These are phyloP conservation scores for Sceloporus undulatus DNA, from an alignment of 2,113 vertebrate species.

Conservation along the genomic window DNA sequence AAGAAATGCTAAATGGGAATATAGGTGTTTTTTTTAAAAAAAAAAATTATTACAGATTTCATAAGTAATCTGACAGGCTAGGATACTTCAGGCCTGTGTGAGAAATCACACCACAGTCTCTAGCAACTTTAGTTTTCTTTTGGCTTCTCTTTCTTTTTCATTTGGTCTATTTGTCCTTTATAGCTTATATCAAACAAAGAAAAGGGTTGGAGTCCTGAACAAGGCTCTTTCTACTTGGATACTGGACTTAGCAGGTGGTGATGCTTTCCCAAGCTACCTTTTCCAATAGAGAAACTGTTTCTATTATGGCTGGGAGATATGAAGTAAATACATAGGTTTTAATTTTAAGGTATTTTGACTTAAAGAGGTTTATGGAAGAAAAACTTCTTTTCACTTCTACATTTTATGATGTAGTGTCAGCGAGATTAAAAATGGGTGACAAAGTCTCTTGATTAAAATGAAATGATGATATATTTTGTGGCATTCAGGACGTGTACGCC, in stretches of 20 bases:
- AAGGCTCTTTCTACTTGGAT: not conserved
- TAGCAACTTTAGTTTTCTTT: not conserved
- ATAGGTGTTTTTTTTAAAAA: too few species aligned
- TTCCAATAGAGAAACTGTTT: not conserved
- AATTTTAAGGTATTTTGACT: not conserved
- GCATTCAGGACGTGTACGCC: conserved; percentile 91
- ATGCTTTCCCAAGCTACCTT: not conserved
- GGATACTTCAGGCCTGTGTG: not conserved
- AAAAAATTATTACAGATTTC: not conserved
- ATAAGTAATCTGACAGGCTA: not conserved
- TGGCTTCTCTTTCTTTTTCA: not conserved
- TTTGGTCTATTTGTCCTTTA: not conserved
- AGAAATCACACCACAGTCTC: not conserved
- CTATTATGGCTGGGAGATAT: not conserved
- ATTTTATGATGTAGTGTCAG: not conserved
- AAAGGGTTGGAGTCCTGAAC: not conserved
- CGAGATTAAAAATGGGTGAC: not conserved
- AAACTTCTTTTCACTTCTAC: not conserved
- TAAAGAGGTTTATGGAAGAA: not conserved
- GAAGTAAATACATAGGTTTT: not conserved
- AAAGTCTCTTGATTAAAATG: not conserved
- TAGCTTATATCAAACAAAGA: not conserved
- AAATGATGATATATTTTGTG: conserved; percentile 28
- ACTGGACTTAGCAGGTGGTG: not conserved
- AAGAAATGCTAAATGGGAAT: conserved; percentile 10